Percentiles rank a stretch among this genome's conserved stretches.
These are phyloP conservation scores for Amniataba percoides DNA, from an alignment of 2,797 vertebrate species.

Conservation along the genomic window DNA sequence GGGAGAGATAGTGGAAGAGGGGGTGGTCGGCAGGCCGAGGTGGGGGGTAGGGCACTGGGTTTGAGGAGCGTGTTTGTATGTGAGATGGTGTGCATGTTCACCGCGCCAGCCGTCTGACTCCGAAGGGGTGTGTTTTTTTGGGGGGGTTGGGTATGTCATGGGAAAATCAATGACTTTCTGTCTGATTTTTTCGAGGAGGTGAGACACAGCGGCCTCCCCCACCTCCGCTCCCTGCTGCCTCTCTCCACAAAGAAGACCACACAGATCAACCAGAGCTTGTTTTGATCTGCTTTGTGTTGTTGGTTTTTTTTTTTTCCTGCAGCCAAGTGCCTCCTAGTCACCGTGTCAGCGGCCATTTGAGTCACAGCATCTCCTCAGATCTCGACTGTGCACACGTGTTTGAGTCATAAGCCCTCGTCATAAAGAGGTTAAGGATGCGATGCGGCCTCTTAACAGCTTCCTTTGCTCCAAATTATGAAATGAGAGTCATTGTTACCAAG, in stretches of 20 bases:
- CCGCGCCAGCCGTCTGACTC: constrained; percentile 72
- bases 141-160: constrained; percentile 72
- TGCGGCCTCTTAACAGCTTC: constrained; percentile 6
- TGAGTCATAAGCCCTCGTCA: constrained; percentile 36
- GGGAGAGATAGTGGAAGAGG: constrained; percentile 51
- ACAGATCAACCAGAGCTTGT: constrained; percentile 53
- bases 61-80: constrained; percentile 66
- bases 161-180: constrained; percentile 86
- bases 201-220: constrained; percentile 51
- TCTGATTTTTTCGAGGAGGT: constrained; percentile 78
- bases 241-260: constrained; percentile 65
- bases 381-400: not conserved
- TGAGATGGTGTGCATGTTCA: constrained; percentile 67
- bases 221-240: constrained; percentile 40
- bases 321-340: constrained; percentile 59
- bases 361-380: constrained; percentile 51
- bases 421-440: constrained; percentile 29
- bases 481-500: not conserved
- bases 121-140: constrained; percentile 63
- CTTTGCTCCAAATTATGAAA: constrained; percentile 5
- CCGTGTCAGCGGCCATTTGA: constrained; percentile 40
- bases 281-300: constrained; percentile 62
- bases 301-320: constrained; percentile 49
- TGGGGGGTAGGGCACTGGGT: constrained; percentile 72
- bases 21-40: constrained; percentile 61